phyloP scores from a whole-genome alignment of 2,113 vertebrate species.

The Catharus fuscescens region DNA sequence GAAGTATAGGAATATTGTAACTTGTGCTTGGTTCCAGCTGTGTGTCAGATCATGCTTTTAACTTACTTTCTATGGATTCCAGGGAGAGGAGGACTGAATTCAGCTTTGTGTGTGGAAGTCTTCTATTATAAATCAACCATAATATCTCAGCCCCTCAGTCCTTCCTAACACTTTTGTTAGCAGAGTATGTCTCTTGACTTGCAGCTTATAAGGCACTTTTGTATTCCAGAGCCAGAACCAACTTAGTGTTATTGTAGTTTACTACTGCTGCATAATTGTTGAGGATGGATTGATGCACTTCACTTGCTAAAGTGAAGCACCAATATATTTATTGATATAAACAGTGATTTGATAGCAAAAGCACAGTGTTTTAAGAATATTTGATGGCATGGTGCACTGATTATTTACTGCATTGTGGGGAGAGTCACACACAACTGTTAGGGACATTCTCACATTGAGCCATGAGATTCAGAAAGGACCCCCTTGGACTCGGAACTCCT shows the following conservation, averaged over 20 bases:
- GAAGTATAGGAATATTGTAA: neutral
- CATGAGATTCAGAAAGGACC: neutral
- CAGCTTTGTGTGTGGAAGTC: neutral
- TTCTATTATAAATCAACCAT: neutral
- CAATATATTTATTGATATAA: neutral
- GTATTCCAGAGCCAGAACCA: neutral
- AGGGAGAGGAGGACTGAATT: neutral
- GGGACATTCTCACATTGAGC: no score
- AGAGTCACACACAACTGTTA: neutral
- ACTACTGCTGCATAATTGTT: neutral
- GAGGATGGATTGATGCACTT: neutral
- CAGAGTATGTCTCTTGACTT: neutral
- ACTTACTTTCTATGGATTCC: neutral
- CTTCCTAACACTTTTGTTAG: neutral
- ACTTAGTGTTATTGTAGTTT: neutral
- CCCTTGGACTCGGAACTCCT: neutral
- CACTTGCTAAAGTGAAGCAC: neutral
- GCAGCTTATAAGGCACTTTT: neutral
- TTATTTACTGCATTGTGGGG: neutral
- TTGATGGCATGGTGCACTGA: neutral
- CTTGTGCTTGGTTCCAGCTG: neutral
- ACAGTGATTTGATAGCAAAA: neutral
- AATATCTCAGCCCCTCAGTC: neutral
- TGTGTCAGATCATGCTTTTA: conserved; percentile 32
- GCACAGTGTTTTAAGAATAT: neutral